These are phyloP conservation scores for Rhinichthys klamathensis DNA, from an alignment of 2,113 vertebrate genomes.

Conservation along the genomic window DNA sequence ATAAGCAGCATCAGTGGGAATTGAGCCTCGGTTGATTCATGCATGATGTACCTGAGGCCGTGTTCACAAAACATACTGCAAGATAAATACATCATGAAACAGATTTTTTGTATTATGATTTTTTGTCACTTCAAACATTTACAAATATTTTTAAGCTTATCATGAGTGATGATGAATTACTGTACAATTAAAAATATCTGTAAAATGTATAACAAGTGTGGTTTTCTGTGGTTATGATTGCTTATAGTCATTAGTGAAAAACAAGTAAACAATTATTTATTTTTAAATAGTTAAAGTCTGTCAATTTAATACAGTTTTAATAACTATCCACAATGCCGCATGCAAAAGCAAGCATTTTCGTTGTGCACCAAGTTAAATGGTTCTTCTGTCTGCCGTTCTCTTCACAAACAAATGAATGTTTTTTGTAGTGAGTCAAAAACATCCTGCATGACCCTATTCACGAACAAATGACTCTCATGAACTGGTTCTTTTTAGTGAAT, in stretches of 20 bases:
- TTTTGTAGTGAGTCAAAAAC: not conserved
- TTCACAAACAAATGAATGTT: not conserved
- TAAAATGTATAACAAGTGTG: not conserved
- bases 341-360: too few relatives aligned
- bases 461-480: not conserved
- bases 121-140: not conserved
- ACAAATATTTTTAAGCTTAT: not conserved
- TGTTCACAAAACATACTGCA: not conserved
- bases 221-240: not conserved
- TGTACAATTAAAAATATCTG: not conserved
- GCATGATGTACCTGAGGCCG: not conserved
- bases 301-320: too few relatives aligned
- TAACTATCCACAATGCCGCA: too few relatives aligned
- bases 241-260: not conserved
- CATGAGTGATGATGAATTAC: not conserved
- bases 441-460: not conserved
- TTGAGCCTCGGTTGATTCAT: constrained; percentile 14
- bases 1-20: not conserved
- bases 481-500: not conserved
- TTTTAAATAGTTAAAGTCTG: too few relatives aligned
- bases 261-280: too few relatives aligned
- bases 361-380: not conserved
- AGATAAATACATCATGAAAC: not conserved
- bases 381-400: not conserved
- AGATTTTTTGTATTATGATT: not conserved